These are phyloP conservation scores for Lepus oiostolus DNA, from an alignment of 2,797 vertebrate genomes.

Conservation along the genomic window DNA sequence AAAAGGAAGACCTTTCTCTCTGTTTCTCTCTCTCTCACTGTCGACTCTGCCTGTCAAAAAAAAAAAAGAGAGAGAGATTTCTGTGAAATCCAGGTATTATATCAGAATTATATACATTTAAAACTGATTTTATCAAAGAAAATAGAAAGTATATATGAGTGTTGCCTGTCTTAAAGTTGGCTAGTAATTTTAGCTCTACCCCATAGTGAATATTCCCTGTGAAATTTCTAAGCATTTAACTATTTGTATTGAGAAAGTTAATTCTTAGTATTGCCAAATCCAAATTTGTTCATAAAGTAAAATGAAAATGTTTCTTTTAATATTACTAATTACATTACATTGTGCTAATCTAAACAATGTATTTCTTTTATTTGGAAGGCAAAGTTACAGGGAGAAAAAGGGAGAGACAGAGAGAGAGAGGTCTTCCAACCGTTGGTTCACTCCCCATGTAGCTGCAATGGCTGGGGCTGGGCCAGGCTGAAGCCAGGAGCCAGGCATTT, in stretches of 20 bases:
- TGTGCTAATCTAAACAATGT: constrained; percentile 31
- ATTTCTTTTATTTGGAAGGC: no score
- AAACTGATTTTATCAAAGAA: constrained; percentile 39
- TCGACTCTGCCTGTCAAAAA: no score
- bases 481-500: no score
- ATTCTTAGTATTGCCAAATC: constrained; percentile 30
- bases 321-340: background rate
- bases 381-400: no score
- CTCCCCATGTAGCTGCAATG: no score
- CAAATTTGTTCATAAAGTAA: background rate
- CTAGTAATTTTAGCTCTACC: background rate
- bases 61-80: no score
- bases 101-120: constrained; percentile 46
- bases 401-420: no score
- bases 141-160: background rate
- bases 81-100: background rate
- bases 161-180: background rate
- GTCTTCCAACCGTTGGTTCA: no score
- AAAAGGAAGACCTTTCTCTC: no score
- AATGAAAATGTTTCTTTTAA: constrained; percentile 26
- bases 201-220: background rate
- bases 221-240: constrained; percentile 12
- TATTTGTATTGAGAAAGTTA: constrained; percentile 6
- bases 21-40: no score
- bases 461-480: no score